These are phyloP conservation scores for Micrasema minimum DNA, from an alignment of 1,140 invertebrate genomes.

Conservation along the genomic window DNA sequence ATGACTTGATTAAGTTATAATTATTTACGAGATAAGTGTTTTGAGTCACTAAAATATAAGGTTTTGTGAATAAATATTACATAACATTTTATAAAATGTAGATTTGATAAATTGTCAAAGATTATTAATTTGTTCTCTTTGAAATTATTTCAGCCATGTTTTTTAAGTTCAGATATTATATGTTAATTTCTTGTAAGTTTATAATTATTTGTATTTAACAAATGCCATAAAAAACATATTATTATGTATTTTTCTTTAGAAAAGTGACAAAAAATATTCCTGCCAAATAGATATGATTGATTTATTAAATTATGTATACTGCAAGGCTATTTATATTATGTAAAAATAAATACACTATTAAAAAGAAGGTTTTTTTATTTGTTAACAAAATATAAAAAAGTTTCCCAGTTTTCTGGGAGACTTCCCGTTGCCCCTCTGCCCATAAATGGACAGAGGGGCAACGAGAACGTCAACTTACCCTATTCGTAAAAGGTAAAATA, in stretches of 20 bases:
- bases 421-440: no score
- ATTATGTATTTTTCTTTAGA: constrained; percentile 38
- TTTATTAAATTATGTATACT: constrained; percentile 43
- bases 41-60: constrained; percentile 45
- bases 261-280: constrained; percentile 44
- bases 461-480: no score
- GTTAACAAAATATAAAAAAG: no score
- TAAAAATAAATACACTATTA: constrained; percentile 41
- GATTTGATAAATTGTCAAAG: constrained; percentile 37
- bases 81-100: constrained; percentile 38
- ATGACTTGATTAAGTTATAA: constrained; percentile 31
- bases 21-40: constrained; percentile 34
- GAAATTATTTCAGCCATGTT: constrained; percentile 42
- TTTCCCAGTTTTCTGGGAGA: no score
- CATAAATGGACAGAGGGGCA: no score
- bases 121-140: constrained; percentile 35
- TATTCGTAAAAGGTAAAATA: no score
- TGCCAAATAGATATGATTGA: constrained; percentile 46
- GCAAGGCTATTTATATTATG: constrained; percentile 42
- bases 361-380: constrained; percentile 8
- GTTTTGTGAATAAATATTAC: constrained; percentile 38
- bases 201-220: constrained; percentile 39
- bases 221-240: constrained; percentile 39
- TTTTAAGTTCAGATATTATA: constrained; percentile 34
- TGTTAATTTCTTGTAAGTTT: constrained; percentile 29